Conservation (phyloP, 1,140 invertebrate genomes). For the Trichonephila clavipes region DNA sequence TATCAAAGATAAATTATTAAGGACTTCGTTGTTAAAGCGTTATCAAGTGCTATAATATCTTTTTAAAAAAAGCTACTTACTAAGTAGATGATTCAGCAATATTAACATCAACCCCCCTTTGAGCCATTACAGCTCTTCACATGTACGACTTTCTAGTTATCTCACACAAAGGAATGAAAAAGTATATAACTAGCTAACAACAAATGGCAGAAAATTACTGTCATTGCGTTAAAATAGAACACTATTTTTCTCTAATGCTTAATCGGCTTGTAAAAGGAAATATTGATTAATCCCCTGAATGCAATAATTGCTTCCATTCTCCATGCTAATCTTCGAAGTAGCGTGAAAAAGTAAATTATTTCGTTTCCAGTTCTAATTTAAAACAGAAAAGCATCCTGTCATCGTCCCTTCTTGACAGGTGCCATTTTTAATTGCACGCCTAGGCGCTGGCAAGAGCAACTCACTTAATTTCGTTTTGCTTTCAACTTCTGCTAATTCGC, state of each 20-base stretch:
- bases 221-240: neutral
- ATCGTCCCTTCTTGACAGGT: neutral
- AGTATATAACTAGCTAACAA: neutral
- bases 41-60: too few species aligned
- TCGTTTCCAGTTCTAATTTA: neutral
- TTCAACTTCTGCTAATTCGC: neutral
- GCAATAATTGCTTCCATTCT: neutral
- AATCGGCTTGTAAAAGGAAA: neutral
- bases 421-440: conserved; percentile 48
- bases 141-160: too few species aligned
- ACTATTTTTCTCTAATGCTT: neutral
- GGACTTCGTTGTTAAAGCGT: too few species aligned
- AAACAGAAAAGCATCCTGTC: conserved; percentile 3
- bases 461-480: conserved; percentile 10
- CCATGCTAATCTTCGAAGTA: neutral
- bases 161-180: neutral
- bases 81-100: too few species aligned
- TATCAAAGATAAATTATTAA: too few species aligned
- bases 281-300: neutral
- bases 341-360: neutral
- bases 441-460: neutral
- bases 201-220: neutral
- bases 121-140: too few species aligned
- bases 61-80: too few species aligned
- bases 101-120: too few species aligned